phyloP scores from a whole-genome alignment of 2,113 vertebrate genomes.

The human region GRCh38 chr6:147465001-147465500 shows the following conservation, averaged over 20 bases:
- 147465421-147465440: background rate
- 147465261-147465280: background rate
- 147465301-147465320: background rate
- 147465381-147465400: background rate
- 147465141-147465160: background rate
- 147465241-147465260: background rate
- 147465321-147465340: background rate
- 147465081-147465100: background rate
- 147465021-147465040: background rate
- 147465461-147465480: background rate
- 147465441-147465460: background rate
- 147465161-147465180: background rate
- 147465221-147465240: background rate
- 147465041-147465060: background rate
- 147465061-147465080: background rate
- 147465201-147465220: background rate
- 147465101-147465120: background rate
- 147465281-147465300: background rate
- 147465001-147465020: background rate
- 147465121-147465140: background rate
- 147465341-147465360: background rate
- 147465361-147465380: background rate
- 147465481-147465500: background rate
- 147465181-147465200: background rate
- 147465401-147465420: background rate